Evolutionary conservation across 2,888 invertebrate species (phyloP), one percentile per base, ranked within the genome.

Genomic region (Tenthredo notha): DNA sequence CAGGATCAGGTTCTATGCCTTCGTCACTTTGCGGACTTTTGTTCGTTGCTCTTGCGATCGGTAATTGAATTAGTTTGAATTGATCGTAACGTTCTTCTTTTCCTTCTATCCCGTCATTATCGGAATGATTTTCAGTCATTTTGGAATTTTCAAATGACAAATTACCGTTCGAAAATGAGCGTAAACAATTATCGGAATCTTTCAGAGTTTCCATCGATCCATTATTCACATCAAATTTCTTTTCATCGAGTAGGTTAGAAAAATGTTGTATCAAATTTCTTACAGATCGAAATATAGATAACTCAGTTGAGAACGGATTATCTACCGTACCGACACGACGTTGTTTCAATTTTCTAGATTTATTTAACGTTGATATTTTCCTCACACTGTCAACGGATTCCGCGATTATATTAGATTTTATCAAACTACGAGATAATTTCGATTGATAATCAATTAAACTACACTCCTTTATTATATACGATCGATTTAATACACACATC

Each of bases 1-100:
- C 91, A 2, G 88, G 50, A 83, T 92, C 92, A 1, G 92, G 85
- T 85, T 93, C 92, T 85, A 93, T 93, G 40, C 93, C 93, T 85
- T 93, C 93, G 87, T 93, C 93, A 86, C 90, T 93, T 43, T 91
- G 89, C 4, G 92, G 91, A 54, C 92, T 92, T 54, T 90, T 92
- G 86, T 90, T 92, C 1, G 91, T 86, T 0, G 88, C 88, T 7
- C 92, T 86, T 0, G 90, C 88, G 65, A 88, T 85, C 43, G 91
- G 89, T 88, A 91, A 87, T 85, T 88, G 89, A n/a, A 86, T 87
- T 29, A 89, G 85, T 77, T 91, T 90, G 75, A 92, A 92, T 84
- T 91, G 89, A 88, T 92, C 92, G 88, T 91, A 90, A 47, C 86
- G 89, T 85, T 77, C 40, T 47, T 92, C 92, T 85, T 90, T 90